Base-by-base conservation (phyloP, 2,797 vertebrate species). In the Sebastes steindachneri region DNA sequence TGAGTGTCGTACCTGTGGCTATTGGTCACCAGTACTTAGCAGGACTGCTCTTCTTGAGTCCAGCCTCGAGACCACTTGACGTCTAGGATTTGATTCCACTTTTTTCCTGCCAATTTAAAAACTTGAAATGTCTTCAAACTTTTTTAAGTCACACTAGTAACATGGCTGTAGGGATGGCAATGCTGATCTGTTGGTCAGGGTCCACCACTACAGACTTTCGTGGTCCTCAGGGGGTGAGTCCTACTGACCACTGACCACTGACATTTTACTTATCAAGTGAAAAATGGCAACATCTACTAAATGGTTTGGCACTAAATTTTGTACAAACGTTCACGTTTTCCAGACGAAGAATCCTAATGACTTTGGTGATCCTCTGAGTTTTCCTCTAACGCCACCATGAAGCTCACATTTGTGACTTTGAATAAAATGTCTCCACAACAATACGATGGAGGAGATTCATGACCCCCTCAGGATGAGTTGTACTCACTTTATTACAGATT, bases 1-100 rank as follows among this genome's bases (percentile, higher is more conserved):
- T 9, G 63, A 33, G 19, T 15, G 55, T 17, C 63, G 7, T 51
- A 81, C 67, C 77, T 84, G 80, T 75, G 28, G 69, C 51, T 64
- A 2, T 11, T 26, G 8, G 25, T 68, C 64, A 29, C 48, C 5
- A 3, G 17, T 51, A 51, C 19, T 58, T 68, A 41, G 35, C 33
- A 35, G 9, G 28, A 15, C 35, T 31, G 12, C 9, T 2, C 53
- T 70, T 53, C n/a, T 12, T 4, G 26, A 53, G 66, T 60, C 45
- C n/a, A 62, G 31, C 31, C 33, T 58, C 1, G 1, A 65, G 51
- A 37, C 9, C 28, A n/a, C 21, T 83, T 72, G 53, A 60, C 12
- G 15, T 41, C 19, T 31, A 28, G 14, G 51, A 59, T 21, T 25
- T 59, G 2, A 58, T 14, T 68, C 2, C 0, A 28, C 23, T 54